Conservation (phyloP, 2,888 invertebrate genomes). For the Polymixis lichenea region DNA sequence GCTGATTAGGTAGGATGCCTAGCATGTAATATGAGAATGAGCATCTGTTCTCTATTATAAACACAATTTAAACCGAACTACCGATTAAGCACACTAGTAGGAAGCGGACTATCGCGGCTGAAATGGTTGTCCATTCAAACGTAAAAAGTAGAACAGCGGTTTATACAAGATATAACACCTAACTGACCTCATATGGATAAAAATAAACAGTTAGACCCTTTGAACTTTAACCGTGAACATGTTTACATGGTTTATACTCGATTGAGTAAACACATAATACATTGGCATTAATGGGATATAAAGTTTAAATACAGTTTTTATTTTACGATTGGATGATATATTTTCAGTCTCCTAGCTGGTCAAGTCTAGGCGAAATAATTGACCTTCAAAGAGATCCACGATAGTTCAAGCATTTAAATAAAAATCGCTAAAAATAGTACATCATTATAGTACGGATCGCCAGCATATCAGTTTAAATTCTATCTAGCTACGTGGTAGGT, state of each 20-base stretch:
- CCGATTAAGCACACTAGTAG: conserved; percentile 40
- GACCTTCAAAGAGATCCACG: conserved; percentile 45
- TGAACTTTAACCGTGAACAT: conserved; percentile 45
- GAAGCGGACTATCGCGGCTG: conserved; percentile 52
- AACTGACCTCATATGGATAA: conserved; percentile 45
- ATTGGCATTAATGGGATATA: conserved; percentile 13
- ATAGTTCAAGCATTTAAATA: conserved; percentile 18
- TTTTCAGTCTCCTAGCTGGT: conserved; percentile 38
- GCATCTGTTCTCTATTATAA: conserved; percentile 50
- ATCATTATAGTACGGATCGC: neutral
- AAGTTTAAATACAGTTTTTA: conserved; percentile 24
- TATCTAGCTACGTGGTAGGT: conserved; percentile 20
- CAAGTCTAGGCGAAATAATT: conserved; percentile 31
- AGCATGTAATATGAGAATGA: conserved; percentile 25
- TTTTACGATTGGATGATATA: conserved; percentile 12
- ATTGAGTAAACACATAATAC: conserved; percentile 9
- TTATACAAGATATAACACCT: conserved; percentile 24
- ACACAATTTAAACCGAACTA: conserved; percentile 28
- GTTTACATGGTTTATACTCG: conserved; percentile 15
- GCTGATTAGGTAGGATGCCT: conserved; percentile 9
- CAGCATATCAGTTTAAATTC: conserved; percentile 21
- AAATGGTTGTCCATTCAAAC: conserved; percentile 58
- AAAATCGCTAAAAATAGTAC: conserved; percentile 33
- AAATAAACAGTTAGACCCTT: conserved; percentile 49
- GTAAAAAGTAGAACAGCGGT: conserved; percentile 60